These are phyloP conservation scores for Linhomoeus sp. DNA, from an alignment of 2,888 invertebrate species.

Conservation along the genomic window DNA sequence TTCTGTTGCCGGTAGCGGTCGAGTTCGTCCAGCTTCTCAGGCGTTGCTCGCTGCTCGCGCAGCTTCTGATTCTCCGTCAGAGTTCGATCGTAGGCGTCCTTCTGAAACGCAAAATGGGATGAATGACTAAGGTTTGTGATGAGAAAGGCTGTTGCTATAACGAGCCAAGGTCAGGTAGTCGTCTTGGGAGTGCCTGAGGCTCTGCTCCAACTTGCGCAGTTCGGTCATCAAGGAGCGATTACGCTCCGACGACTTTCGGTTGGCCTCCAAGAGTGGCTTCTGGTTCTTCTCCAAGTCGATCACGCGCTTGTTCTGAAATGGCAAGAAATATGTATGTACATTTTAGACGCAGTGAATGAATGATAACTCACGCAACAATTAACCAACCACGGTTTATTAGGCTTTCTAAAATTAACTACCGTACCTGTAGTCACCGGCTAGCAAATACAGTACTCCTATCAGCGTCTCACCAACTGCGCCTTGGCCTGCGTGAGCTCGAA, in stretches of 20 bases:
- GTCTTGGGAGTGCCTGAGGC: slow-evolving; percentile 16
- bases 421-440: too few species aligned
- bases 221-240: slow-evolving; percentile 12
- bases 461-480: slow-evolving; percentile 22
- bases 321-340: too few species aligned
- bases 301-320: slow-evolving; percentile 23
- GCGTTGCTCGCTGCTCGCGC: slow-evolving; percentile 19
- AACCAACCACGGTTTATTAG: too few species aligned
- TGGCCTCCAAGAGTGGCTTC: slow-evolving; percentile 19
- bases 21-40: slow-evolving; percentile 23
- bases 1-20: slow-evolving; percentile 16
- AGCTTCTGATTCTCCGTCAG: slow-evolving; percentile 17
- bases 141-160: too few species aligned
- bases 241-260: slow-evolving; percentile 18
- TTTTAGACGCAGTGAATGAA: too few species aligned
- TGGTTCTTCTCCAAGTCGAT: slow-evolving; percentile 24
- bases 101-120: slow-evolving; percentile 9
- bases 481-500: slow-evolving; percentile 18
- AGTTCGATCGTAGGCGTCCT: slow-evolving; percentile 20
- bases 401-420: too few species aligned
- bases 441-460: too few species aligned
- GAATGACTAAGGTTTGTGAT: too few species aligned
- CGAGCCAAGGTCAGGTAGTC: slow-evolving; percentile 20
- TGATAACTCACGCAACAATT: too few species aligned
- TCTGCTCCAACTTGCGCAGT: slow-evolving; percentile 16